Conservation (phyloP, 2,888 invertebrate genomes). For the Amphipoea oculea region DNA sequence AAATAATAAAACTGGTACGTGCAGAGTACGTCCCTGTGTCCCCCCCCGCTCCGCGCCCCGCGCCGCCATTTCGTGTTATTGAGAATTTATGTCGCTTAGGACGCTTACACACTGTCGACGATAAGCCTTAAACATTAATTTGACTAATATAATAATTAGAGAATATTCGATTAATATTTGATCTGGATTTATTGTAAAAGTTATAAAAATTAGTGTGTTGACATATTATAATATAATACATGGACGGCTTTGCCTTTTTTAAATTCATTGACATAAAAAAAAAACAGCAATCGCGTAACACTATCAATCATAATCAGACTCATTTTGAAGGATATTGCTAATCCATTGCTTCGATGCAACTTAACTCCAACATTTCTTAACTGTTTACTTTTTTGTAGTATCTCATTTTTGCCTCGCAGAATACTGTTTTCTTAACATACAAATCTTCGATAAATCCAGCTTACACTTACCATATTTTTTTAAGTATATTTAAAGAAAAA, state of each 20-base stretch:
- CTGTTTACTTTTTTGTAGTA: no score
- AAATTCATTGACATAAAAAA: background rate
- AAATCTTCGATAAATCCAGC: background rate
- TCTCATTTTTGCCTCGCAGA: background rate
- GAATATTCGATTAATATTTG: background rate
- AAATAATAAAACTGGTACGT: constrained; percentile 55
- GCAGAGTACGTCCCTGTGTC: constrained; percentile 71
- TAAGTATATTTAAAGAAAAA: no score
- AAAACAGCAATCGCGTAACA: background rate
- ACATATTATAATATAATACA: background rate
- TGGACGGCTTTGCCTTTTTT: background rate
- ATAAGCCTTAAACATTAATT: constrained; percentile 21
- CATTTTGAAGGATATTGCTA: background rate
- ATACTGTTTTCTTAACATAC: background rate
- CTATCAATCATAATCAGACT: background rate
- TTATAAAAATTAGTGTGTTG: background rate
- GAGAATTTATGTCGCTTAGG: constrained; percentile 90
- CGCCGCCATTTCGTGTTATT: constrained; percentile 89
- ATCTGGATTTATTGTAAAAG: background rate
- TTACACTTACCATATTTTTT: background rate
- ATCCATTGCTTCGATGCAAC: background rate
- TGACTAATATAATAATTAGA: constrained; percentile 6
- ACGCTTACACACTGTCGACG: constrained; percentile 72
- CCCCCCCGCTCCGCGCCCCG: constrained; percentile 76
- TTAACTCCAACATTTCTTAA: background rate